phyloP scores from a whole-genome alignment of 2,888 invertebrate species.

The Epistrophe eligans region DNA sequence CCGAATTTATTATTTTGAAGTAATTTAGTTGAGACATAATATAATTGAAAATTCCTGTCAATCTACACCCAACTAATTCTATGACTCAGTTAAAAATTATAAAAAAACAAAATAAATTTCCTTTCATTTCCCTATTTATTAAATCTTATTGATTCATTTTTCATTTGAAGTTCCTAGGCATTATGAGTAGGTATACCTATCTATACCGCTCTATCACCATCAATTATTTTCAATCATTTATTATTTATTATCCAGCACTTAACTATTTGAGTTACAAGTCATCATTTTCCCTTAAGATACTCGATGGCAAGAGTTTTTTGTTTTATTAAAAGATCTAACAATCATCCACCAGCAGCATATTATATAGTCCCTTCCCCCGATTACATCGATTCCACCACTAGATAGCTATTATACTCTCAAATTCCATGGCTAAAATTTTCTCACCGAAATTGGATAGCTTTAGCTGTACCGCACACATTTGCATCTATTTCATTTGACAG shows the following conservation, averaged over 20 bases:
- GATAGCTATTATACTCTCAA: neutral
- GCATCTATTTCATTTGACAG: conserved; percentile 52
- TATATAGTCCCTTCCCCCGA: neutral
- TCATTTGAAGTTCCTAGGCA: neutral
- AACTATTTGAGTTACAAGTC: neutral
- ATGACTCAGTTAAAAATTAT: neutral
- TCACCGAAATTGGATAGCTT: conserved; percentile 61
- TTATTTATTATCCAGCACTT: conserved; percentile 48
- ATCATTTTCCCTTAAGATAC: conserved; percentile 35
- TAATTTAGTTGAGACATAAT: neutral
- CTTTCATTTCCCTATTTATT: conserved; percentile 57
- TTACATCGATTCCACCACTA: neutral
- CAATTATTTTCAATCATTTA: conserved; percentile 54
- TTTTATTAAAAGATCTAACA: conserved; percentile 4
- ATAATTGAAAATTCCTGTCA: conserved; percentile 35
- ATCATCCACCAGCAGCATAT: neutral
- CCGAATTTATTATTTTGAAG: neutral
- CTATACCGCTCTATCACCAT: neutral
- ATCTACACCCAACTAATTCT: conserved; percentile 42
- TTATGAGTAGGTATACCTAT: neutral
- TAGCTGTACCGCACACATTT: conserved; percentile 21
- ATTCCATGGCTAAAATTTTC: conserved; percentile 43
- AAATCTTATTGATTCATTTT: neutral
- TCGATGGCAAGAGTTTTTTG: neutral
- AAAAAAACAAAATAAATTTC: neutral